Base-by-base conservation (phyloP, 2,113 vertebrate species). In the Neofelis nebulosa region DNA sequence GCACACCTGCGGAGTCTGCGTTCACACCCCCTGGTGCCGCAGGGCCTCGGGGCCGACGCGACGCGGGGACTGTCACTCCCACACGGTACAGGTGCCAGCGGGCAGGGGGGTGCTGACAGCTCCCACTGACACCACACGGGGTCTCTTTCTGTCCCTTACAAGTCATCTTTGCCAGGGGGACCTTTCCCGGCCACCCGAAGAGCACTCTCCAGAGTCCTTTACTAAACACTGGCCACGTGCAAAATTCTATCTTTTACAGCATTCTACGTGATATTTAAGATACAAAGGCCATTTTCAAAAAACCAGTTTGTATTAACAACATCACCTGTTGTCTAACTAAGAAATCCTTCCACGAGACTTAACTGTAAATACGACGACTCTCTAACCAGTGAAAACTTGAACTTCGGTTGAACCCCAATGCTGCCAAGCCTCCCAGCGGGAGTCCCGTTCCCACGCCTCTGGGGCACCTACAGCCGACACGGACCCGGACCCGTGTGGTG, bases 341-440 rank as follows among this genome's bases (percentile, higher is more conserved):
- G n/a, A 65, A 65, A 66, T 50, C 63, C 33, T 23, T 57, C 82
- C 68, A 78, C 57, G 83, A 38, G 89, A n/a, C 52, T 19, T 21
- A 50, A 23, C 61, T 79, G 13, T 3, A 15, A 66, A 9, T 23
- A 38, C 69, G 29, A 2, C 16, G 13, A 31, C 33, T 27, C 25
- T 16, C 33, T 50, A 74, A 41, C 91, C 68, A 68, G 71, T 11
- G 12, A 41, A 23, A 65, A 41, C 45, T 12, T 8, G 21, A 45
- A 33, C 63, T 38, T 18, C 38, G 3, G 36, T 12, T 38, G 73
- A 38, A 27, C 38, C 14, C 38, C 15, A 25, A 14, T 12, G 31
- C 31, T 4, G 31, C 65, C 36, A 4, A 11, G 5, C 15, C n/a
- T 25, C 63, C 76, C 23, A 15, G 21, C 31, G 15, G 0, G 0